Percentiles rank a stretch among this genome's conserved stretches.
phyloP scores from a whole-genome alignment of 1,140 invertebrate genomes.

The Drosophila gunungcola region DNA sequence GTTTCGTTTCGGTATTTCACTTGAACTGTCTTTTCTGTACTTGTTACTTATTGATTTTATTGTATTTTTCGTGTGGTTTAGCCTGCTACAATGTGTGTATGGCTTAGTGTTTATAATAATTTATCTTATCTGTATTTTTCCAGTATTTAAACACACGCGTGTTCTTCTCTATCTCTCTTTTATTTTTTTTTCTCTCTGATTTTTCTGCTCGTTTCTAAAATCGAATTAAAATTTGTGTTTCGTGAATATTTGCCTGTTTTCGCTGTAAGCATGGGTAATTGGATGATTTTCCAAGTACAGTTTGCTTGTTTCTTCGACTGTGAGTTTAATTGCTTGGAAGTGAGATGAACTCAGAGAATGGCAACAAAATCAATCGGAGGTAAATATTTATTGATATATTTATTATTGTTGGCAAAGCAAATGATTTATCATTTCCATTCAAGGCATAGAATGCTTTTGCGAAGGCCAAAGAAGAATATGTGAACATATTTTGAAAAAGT shows the following conservation, averaged over 20 bases:
- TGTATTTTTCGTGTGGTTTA: conserved; percentile 35
- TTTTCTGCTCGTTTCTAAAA: conserved; percentile 63
- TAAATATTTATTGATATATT: conserved; percentile 14
- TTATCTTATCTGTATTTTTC: conserved; percentile 80
- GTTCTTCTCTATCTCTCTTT: conserved; percentile 23
- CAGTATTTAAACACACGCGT: conserved; percentile 77
- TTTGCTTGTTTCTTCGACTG: conserved; percentile 20
- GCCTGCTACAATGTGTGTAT: conserved; percentile 38
- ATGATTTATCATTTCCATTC: conserved; percentile 8
- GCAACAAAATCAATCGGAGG: neutral
- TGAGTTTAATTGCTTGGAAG: conserved; percentile 66
- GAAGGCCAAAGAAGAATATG: neutral
- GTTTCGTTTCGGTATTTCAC: conserved; percentile 45
- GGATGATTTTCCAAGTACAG: conserved; percentile 14
- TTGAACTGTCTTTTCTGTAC: conserved; percentile 48
- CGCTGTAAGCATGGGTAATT: conserved; percentile 67
- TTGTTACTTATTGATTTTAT: conserved; percentile 52
- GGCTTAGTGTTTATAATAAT: conserved; percentile 44
- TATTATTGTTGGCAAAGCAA: conserved; percentile 17
- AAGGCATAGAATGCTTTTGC: neutral
- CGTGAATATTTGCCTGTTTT: conserved; percentile 38
- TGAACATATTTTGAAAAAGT: neutral
- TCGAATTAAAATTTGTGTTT: conserved; percentile 49
- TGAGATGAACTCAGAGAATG: conserved; percentile 10
- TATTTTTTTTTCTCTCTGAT: conserved; percentile 5